Percentiles rank a stretch among this genome's conserved stretches.
phyloP scores from a whole-genome alignment of 2,113 vertebrate genomes.

The Zapornia atra region DNA sequence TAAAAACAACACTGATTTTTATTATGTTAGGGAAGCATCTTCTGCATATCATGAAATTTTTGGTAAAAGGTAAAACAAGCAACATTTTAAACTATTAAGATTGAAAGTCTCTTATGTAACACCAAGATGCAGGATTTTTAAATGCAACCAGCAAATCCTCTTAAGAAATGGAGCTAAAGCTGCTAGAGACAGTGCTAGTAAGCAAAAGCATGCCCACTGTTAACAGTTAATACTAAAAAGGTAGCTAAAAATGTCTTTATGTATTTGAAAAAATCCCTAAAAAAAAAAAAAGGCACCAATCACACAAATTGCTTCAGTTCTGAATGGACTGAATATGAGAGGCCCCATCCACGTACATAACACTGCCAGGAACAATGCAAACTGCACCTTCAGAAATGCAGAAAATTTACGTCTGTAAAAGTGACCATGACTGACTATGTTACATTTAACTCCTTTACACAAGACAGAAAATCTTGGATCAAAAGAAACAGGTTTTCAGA shows the following conservation, averaged over 20 bases:
- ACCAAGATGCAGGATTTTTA: not conserved
- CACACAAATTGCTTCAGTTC: not conserved
- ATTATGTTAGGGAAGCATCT: not conserved
- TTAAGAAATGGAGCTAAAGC: not conserved
- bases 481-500: not conserved
- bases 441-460: not conserved
- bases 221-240: not conserved
- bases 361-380: accelerated
- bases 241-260: not conserved
- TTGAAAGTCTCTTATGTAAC: not conserved
- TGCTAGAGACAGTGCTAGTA: not conserved
- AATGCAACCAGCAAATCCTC: not conserved
- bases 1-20: not conserved
- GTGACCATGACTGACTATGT: not conserved
- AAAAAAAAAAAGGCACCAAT: not conserved
- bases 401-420: not conserved
- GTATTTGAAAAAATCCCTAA: not conserved
- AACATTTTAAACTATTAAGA: not conserved
- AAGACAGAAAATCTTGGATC: not conserved
- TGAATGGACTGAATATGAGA: not conserved
- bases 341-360: not conserved
- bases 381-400: not conserved
- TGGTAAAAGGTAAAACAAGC: not conserved
- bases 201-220: not conserved
- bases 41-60: not conserved